Evolutionary conservation across 2,113 vertebrate species (phyloP).

Genomic region (Tragelaphus imberbis): DNA sequence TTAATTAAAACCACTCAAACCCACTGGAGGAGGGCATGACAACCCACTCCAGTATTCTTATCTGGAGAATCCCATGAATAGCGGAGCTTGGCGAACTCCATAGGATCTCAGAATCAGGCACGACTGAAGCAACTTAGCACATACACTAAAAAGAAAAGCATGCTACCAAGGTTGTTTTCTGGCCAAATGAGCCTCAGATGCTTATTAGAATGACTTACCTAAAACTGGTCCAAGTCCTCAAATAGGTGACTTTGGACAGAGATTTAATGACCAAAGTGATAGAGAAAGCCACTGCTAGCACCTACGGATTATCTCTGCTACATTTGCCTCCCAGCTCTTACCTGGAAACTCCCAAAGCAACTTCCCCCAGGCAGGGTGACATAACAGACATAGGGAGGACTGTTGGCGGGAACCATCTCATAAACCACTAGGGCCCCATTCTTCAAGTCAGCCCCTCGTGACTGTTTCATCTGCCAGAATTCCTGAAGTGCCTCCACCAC

Average conservation of each 20-base stretch:
- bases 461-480: slow-evolving; percentile 99
- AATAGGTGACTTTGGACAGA: neutral
- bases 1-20: neutral
- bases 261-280: neutral
- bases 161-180: neutral
- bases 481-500: slow-evolving; percentile 98
- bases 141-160: neutral
- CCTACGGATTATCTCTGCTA: neutral
- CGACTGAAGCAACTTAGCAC: neutral
- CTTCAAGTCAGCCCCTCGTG: slow-evolving; percentile 93
- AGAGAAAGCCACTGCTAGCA: fast-evolving
- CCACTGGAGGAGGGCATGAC: neutral
- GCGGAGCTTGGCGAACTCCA: neutral
- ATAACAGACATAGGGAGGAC: slow-evolving; percentile 95
- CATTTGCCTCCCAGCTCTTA: slow-evolving; percentile 37
- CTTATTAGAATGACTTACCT: neutral
- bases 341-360: slow-evolving; percentile 99
- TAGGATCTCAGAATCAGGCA: neutral
- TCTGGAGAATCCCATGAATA: neutral
- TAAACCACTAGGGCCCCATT: slow-evolving; percentile 98
- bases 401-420: slow-evolving; percentile 96
- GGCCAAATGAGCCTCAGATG: neutral
- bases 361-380: slow-evolving; percentile 97
- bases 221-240: neutral
- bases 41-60: neutral